Conservation (phyloP, 2,888 invertebrate species). For the Rhyacophila evoluta region DNA sequence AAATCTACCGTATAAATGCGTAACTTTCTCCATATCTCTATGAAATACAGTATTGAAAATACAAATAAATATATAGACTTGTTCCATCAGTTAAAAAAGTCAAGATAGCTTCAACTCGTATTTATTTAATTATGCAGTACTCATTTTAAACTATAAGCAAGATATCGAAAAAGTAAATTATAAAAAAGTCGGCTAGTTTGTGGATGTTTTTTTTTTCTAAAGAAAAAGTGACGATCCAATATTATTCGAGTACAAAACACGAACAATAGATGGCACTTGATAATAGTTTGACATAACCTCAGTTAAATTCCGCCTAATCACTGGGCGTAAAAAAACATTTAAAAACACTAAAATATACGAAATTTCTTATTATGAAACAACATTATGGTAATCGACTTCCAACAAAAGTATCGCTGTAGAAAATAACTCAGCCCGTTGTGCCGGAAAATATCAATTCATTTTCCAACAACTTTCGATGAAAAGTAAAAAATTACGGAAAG, state of each 20-base stretch:
- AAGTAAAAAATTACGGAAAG: constrained; percentile 17
- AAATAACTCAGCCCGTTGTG: not conserved
- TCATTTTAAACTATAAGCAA: too few relatives aligned
- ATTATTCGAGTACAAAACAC: not conserved
- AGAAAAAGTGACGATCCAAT: not conserved
- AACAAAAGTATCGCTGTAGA: not conserved
- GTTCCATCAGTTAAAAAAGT: too few relatives aligned
- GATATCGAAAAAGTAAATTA: too few relatives aligned
- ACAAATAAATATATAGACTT: too few relatives aligned
- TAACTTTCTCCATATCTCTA: too few relatives aligned
- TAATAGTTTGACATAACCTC: not conserved
- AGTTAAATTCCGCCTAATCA: not conserved
- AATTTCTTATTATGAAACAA: not conserved
- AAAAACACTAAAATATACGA: not conserved
- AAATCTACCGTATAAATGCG: too few relatives aligned
- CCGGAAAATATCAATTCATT: constrained; percentile 14
- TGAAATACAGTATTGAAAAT: too few relatives aligned
- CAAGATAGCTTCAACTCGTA: too few relatives aligned
- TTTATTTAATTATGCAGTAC: too few relatives aligned
- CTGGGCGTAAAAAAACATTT: not conserved
- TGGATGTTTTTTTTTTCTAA: too few relatives aligned
- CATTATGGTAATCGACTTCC: constrained; percentile 16
- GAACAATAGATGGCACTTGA: not conserved
- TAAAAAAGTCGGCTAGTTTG: too few relatives aligned
- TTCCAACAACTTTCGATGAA: not conserved